Base-by-base conservation (phyloP, 1,140 invertebrate genomes). In the Battus philenor region DNA sequence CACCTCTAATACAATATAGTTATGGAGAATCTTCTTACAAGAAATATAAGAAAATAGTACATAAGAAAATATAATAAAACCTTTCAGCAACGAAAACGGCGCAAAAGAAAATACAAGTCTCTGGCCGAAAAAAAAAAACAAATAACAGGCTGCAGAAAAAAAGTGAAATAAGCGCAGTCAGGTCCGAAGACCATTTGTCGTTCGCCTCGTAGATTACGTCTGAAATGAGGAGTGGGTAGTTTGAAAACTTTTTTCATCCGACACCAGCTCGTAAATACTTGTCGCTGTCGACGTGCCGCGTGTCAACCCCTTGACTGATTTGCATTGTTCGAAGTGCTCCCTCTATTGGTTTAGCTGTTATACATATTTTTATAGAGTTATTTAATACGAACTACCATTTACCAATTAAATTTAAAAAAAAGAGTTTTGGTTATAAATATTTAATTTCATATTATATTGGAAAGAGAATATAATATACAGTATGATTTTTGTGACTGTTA, bases 201-300 rank as follows among this genome's bases (percentile, higher is more conserved):
- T 53, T 51, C 47, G 43, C 44, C 47, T 51, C 48, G 64, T 74
- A 70, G 73, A 77, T 77, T 77, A 63, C 67, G 60, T 72, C 63
- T 63, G 59, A 73, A 77, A 74, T 77, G 73, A 77, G 65, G 70
- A 74, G 68, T 72, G 68, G 68, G 68, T 77, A 70, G 71, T 72
- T 70, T 62, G 49, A 56, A 56, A 71, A 68, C 52, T 77, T 77
- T 74, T 70, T 72, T 64, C 63, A 63, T 59, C 39, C 39, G 56
- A 56, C 53, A 39, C 52, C 32, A 44, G 47, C 50, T 63, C 68
- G 68, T 72, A 70, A 70, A 70, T 77, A 72, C 68, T 67, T 74
- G 68, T 71, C 68, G 39, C 32, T 47, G 48, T 54, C 55, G 56
- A 52, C 41, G 45, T 50, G 34, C 43, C 44, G 11, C 43, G 50